Base-by-base conservation (phyloP, 2,797 vertebrate species). In the Streptopelia turtur region DNA sequence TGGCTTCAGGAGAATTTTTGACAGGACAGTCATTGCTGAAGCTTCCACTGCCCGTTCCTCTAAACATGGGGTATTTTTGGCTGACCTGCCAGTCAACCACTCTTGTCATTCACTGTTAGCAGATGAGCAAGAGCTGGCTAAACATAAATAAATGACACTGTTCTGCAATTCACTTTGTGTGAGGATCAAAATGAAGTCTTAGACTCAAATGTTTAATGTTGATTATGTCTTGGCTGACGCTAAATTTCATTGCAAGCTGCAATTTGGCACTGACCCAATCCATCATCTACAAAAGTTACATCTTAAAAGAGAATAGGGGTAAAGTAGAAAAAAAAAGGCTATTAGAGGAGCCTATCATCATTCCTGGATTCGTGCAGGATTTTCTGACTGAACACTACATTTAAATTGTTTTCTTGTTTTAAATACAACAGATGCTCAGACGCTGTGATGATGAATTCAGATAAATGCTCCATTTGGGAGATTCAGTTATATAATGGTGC, bases 391-490 rank as follows among this genome's bases (percentile, higher is more conserved):
- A 96, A 86, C 55, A 41, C 72, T 90, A 39, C 76, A 79, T 85
- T 92, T 70, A 77, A 91, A 92, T 80, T 89, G 80, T 87, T 94
- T 91, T 83, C 59, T 78, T 61, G 31, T 94, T 92, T 91, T 86
- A 94, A 95, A 89, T 91, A 94, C 47, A 92, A 74, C 87, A 96
- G 95, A 94, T 96, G 95, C 72, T 90, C 55, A 83, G 57, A 31
- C 72, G 81, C 79, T 72, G 66, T 12, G 64, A 79, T 82, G 88
- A 93, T 92, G 70, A 84, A 88, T 83, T 94, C 16, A 0, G 64
- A 72, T 18, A 71, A 95, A 87, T 0, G 20, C 35, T 86, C 43
- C 66, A 28, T 91, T 95, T 91, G 87, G 77, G 83, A 83, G 37
- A 61, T 55, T 74, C 83, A 47, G 70, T 90, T 93, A 70, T 28